Base-by-base conservation (phyloP, 2,113 vertebrate genomes). In the Galemys pyrenaicus region DNA sequence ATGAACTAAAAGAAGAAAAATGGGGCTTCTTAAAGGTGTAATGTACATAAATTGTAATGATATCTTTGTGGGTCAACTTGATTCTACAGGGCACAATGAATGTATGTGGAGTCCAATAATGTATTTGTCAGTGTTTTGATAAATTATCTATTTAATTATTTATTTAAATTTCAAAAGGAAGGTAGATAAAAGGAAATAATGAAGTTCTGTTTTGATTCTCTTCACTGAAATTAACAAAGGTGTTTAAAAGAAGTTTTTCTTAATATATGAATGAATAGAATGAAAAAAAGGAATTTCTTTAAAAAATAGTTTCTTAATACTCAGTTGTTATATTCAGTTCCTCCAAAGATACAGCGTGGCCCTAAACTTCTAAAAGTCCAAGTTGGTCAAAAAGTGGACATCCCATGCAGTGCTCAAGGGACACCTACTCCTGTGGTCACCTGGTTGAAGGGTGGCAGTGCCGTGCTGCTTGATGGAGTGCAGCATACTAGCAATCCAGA, bases 291-390 rank as follows among this genome's bases (percentile, higher is more conserved):
- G 41, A 46, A 0, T 2, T 92, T 94, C 94, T 82, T 20, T 54
- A 24, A 49, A n/a, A 56, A 9, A 32, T 68, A n/a, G 51, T 28
- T 93, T 58, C 62, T 46, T 95, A 87, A 94, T 65, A 37, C 73
- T 96, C 46, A 51, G 0, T 94, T 97, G 9, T 86, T 90, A 74
- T 84, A 80, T 85, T 75, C 96, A 99, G 99, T 99, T 92, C 98
- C 99, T 97, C 99, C 99, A 8, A 99, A 98, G 97, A 99, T 99
- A 97, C 98, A 99, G 75, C 97, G 94, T 70, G 99, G 99, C 2
- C 99, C 98, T 87, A 98, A 97, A 81, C 97, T 99, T 35, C 95
- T 99, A 91, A 99, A 99, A 97, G 98, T 98, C 32, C 99, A 98
- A 87, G 98, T 98, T 62, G 98, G 98, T 73, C 98, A 99, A 80